A percentile compares a stretch with the other conserved stretches of the same genome.
Evolutionary conservation across 1,140 invertebrate genomes (phyloP).

Genomic region (Asobara japonica): DNA sequence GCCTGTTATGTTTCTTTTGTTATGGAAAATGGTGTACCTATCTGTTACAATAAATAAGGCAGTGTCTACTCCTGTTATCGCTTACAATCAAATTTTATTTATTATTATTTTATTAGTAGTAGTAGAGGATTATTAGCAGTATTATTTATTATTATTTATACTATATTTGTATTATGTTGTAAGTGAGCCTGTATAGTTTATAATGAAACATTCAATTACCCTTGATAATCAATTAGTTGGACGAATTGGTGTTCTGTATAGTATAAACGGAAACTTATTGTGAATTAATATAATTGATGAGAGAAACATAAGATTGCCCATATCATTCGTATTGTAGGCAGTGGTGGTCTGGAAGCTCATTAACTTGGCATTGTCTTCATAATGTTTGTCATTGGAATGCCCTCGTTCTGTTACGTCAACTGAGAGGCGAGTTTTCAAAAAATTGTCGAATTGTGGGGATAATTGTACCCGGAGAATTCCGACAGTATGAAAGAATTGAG

Average conservation of each 20-base stretch:
- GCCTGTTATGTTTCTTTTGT: slow-evolving; percentile 3
- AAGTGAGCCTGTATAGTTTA: not conserved
- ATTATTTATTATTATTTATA: too few relatives aligned
- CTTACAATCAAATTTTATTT: not conserved
- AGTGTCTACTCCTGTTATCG: slow-evolving; percentile 51
- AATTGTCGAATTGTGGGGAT: too few relatives aligned
- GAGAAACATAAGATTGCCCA: not conserved
- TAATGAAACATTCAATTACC: not conserved
- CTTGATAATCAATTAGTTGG: not conserved
- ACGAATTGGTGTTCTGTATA: not conserved
- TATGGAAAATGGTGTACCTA: slow-evolving; percentile 58
- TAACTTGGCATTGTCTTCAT: slow-evolving; percentile 1
- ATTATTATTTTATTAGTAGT: too few relatives aligned
- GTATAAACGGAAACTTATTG: not conserved
- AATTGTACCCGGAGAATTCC: too few relatives aligned
- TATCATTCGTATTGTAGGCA: not conserved
- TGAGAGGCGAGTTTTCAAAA: too few relatives aligned
- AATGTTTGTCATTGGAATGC: not conserved
- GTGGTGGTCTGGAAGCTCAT: slow-evolving; percentile 10
- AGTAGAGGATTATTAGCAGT: too few relatives aligned
- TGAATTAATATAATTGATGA: not conserved
- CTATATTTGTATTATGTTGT: not conserved
- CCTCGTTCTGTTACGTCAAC: not conserved
- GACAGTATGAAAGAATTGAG: too few relatives aligned
- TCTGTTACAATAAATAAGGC: slow-evolving; percentile 63